These are phyloP conservation scores for Apogon talboti DNA, from an alignment of 2,797 vertebrate species.

Conservation along the genomic window DNA sequence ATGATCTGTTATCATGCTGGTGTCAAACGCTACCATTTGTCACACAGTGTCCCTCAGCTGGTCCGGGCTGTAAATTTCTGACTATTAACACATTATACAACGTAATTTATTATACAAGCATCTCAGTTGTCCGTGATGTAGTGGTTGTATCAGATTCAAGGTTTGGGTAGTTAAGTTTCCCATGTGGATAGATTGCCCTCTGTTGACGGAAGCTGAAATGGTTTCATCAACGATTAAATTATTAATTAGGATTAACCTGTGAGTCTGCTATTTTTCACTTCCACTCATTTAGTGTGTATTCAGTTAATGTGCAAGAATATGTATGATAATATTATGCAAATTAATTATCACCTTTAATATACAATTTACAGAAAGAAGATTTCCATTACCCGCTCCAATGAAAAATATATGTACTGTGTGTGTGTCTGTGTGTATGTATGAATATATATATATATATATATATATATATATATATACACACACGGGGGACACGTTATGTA, in stretches of 20 bases:
- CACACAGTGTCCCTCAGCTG: constrained; percentile 58
- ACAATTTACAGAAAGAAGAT: too few relatives aligned
- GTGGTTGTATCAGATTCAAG: constrained; percentile 54
- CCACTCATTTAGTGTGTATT: too few relatives aligned
- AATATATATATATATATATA: too few relatives aligned
- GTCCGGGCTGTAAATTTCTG: constrained; percentile 51
- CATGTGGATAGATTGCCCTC: constrained; percentile 73
- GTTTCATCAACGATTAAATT: background rate
- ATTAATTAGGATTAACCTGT: constrained; percentile 1
- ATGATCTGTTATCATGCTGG: constrained; percentile 71
- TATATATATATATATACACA: too few relatives aligned
- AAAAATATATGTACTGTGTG: too few relatives aligned
- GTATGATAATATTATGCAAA: too few relatives aligned
- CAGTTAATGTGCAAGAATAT: too few relatives aligned
- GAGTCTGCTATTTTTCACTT: too few relatives aligned
- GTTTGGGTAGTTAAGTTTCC: constrained; percentile 54
- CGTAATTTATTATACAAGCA: constrained; percentile 65
- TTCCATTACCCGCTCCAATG: too few relatives aligned
- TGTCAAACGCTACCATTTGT: constrained; percentile 70
- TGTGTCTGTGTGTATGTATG: too few relatives aligned
- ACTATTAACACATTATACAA: constrained; percentile 61
- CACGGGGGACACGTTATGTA: too few relatives aligned
- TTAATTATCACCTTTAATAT: too few relatives aligned
- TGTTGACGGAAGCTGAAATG: constrained; percentile 51
- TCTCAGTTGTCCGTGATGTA: constrained; percentile 63